Conservation (phyloP, 2,797 vertebrate genomes). For the Melanogrammus aeglefinus region DNA sequence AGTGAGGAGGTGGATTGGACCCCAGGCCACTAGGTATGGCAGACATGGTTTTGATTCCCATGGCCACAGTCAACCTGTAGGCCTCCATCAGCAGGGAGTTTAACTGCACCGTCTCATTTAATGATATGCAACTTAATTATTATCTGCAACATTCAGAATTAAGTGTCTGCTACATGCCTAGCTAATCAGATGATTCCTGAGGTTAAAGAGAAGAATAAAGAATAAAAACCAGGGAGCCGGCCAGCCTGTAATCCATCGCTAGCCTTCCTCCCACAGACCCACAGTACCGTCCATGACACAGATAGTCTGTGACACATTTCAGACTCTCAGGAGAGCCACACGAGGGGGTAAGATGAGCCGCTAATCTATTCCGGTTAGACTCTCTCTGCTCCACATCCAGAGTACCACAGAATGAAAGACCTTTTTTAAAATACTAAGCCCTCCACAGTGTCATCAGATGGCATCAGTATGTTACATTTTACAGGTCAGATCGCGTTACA, state of each 20-base stretch:
- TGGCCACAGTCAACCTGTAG: too few species aligned
- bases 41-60: not conserved
- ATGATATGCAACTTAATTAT: not conserved
- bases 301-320: slow-evolving; percentile 61
- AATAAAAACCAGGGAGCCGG: not conserved
- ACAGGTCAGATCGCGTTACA: not conserved
- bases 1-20: not conserved
- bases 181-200: not conserved
- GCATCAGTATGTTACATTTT: not conserved
- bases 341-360: slow-evolving; percentile 52
- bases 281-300: slow-evolving; percentile 47
- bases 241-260: not conserved
- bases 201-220: too few species aligned
- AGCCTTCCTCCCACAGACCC: not conserved
- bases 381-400: slow-evolving; percentile 50
- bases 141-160: not conserved
- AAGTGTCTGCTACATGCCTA: not conserved
- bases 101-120: not conserved
- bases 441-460: not conserved
- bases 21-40: not conserved
- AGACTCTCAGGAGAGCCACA: slow-evolving; percentile 49
- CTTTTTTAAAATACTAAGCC: not conserved
- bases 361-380: slow-evolving; percentile 46
- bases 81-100: not conserved
- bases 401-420: not conserved